Percentiles rank a stretch among this genome's conserved stretches.
phyloP scores from a whole-genome alignment of 1,140 invertebrate genomes.

The Drosophila ogumai region DNA sequence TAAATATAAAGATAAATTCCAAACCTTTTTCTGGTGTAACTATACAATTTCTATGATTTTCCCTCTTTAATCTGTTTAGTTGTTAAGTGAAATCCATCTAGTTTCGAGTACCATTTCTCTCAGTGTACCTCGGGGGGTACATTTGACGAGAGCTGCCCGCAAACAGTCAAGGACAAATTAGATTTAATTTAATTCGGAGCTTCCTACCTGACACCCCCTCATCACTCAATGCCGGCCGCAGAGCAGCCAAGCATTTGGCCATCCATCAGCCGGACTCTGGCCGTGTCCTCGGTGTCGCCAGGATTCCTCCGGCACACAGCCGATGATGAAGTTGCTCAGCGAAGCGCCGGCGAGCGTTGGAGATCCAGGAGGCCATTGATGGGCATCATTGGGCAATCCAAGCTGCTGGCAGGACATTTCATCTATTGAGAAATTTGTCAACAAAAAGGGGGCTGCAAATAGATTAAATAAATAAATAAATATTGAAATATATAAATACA shows the following conservation, averaged over 20 bases:
- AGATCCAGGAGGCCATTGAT: conserved; percentile 48
- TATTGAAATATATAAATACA: too few species aligned
- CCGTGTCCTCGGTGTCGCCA: not conserved
- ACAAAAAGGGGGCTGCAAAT: not conserved
- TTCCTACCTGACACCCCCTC: conserved; percentile 39
- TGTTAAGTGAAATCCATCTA: too few species aligned
- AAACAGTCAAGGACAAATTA: conserved; percentile 73
- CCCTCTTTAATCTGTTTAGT: too few species aligned
- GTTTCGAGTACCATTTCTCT: not conserved
- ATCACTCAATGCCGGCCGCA: conserved; percentile 42
- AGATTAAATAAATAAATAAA: not conserved
- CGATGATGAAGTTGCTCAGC: conserved; percentile 71
- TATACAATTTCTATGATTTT: too few species aligned
- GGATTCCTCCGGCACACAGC: conserved; percentile 38
- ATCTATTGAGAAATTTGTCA: conserved; percentile 81
- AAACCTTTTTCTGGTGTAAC: too few species aligned
- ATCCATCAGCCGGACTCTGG: conserved; percentile 47
- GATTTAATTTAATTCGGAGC: conserved; percentile 77
- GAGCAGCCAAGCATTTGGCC: conserved; percentile 46
- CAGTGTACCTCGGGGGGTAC: not conserved
- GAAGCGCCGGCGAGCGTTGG: conserved; percentile 42
- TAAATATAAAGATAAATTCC: not conserved
- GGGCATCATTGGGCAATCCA: conserved; percentile 27
- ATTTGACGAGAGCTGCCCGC: conserved; percentile 49
- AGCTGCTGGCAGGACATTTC: conserved; percentile 67